Conservation (phyloP, 2,113 vertebrate genomes). For the Empidonax alnorum region DNA sequence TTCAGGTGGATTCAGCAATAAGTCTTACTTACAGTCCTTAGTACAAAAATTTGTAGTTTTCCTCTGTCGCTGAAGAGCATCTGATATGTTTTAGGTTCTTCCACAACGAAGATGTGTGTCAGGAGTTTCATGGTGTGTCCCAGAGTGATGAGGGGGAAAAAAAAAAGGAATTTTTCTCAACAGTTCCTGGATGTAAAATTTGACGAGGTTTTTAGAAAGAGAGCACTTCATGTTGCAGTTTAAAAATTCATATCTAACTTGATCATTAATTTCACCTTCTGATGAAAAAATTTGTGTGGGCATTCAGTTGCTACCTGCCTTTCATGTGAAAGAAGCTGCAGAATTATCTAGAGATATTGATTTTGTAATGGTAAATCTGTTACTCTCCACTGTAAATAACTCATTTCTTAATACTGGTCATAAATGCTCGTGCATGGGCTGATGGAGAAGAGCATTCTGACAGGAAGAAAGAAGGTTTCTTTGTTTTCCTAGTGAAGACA, state of each 20-base stretch:
- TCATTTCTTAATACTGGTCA: rapidly evolving
- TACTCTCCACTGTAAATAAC: not conserved
- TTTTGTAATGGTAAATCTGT: not conserved
- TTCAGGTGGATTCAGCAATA: not conserved
- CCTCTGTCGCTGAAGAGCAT: not conserved
- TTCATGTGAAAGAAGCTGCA: not conserved
- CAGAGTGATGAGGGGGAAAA: not conserved
- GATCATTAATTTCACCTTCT: not conserved
- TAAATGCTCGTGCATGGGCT: not conserved
- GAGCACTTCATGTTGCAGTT: not conserved
- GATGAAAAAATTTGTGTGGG: not conserved
- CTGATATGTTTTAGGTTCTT: not conserved
- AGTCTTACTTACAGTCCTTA: not conserved
- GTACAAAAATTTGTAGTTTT: not conserved
- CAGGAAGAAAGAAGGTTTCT: not conserved
- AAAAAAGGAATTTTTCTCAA: not conserved
- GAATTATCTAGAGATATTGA: not conserved
- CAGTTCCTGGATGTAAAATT: not conserved
- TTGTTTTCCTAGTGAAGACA: not conserved
- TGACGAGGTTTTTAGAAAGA: not conserved
- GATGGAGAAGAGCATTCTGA: not conserved
- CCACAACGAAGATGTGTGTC: not conserved
- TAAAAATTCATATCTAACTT: not conserved
- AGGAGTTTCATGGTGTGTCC: not conserved
- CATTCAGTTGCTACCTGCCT: not conserved